phyloP scores from a whole-genome alignment of 37 sponge, comb jelly and placozoan species.

The Beroe forskalii region DNA sequence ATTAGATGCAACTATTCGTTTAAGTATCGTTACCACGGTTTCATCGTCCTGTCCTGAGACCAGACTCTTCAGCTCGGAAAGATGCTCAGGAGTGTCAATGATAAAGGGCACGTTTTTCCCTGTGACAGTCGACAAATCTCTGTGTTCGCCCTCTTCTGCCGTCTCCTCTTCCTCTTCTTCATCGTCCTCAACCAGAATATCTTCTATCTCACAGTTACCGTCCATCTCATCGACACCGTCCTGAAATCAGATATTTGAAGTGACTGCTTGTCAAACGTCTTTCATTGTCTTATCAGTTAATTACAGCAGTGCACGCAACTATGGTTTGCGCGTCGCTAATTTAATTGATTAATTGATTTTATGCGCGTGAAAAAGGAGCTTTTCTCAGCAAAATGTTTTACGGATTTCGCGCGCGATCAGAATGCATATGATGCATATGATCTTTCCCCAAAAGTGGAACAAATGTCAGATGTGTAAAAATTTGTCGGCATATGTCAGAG shows the following conservation, averaged over 20 bases:
- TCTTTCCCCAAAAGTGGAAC: too few species aligned
- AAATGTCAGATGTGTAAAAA: too few species aligned
- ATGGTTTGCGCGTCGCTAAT: neutral
- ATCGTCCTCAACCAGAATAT: conserved; percentile 38
- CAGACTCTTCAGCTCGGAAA: neutral
- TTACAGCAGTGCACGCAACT: too few species aligned
- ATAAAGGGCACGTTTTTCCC: neutral
- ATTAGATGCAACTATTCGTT: conserved; percentile 70
- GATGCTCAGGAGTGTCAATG: conserved; percentile 9
- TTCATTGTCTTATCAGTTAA: too few species aligned
- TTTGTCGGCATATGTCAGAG: too few species aligned
- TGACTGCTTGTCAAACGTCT: too few species aligned
- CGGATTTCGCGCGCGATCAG: neutral
- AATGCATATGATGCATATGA: too few species aligned
- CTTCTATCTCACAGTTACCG: conserved; percentile 44
- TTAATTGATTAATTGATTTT: neutral
- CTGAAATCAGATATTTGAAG: neutral
- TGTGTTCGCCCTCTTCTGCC: conserved; percentile 1
- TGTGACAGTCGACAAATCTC: neutral
- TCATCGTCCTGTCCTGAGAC: neutral
- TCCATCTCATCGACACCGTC: conserved; percentile 11
- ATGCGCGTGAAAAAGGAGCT: neutral
- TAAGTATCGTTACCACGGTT: conserved; percentile 66
- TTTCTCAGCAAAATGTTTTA: neutral
- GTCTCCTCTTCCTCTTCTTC: conserved; percentile 40